phyloP scores from a whole-genome alignment of 2,888 invertebrate genomes.

The Heliconius aoede region DNA sequence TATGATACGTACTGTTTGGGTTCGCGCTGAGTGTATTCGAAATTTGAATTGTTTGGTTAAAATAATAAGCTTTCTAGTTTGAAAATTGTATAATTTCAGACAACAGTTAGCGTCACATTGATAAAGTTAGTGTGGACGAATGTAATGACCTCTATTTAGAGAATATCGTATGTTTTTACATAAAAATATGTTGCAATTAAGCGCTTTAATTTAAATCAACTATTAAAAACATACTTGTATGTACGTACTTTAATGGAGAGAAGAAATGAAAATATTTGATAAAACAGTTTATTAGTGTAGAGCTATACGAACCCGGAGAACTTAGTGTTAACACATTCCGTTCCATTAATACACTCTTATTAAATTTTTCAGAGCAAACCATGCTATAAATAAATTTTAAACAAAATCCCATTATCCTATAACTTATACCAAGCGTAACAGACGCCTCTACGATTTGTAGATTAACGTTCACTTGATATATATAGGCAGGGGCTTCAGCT shows the following conservation, averaged over 20 bases:
- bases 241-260: too few species aligned
- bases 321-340: too few species aligned
- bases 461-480: constrained; percentile 56
- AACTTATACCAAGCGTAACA: constrained; percentile 23
- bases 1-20: not conserved
- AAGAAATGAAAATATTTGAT: too few species aligned
- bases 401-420: not conserved
- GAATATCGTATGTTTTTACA: too few species aligned
- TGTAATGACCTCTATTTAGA: too few species aligned
- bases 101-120: not conserved
- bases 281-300: too few species aligned
- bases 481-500: constrained; percentile 33
- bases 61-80: not conserved
- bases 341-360: too few species aligned
- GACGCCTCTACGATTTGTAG: constrained; percentile 57
- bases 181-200: too few species aligned
- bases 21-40: not conserved
- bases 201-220: too few species aligned
- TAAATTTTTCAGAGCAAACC: not conserved
- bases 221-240: too few species aligned
- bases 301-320: too few species aligned
- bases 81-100: not conserved
- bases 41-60: constrained; percentile 6
- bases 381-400: not conserved
- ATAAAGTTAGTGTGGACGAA: too few species aligned